These are phyloP conservation scores for Mormyrus lacerda DNA, from an alignment of 2,113 vertebrate genomes.

Conservation along the genomic window DNA sequence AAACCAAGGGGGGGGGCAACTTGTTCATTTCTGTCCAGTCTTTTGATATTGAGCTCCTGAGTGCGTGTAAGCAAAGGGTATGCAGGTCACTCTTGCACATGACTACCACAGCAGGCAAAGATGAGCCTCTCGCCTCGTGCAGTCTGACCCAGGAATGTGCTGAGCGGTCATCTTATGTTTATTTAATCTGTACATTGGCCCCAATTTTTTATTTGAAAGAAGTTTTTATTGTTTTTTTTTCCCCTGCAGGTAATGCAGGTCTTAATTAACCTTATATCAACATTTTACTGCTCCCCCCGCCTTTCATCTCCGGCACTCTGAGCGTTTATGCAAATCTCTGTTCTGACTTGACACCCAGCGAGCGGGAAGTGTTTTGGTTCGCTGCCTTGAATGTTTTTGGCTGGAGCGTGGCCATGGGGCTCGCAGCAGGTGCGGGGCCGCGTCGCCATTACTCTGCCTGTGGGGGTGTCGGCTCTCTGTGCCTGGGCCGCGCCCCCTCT, in stretches of 20 bases:
- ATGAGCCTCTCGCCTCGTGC: background rate
- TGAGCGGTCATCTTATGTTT: background rate
- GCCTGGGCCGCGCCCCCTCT: background rate
- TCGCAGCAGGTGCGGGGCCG: background rate
- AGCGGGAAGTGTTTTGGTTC: constrained; percentile 11
- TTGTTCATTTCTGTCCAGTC: background rate
- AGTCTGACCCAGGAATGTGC: background rate
- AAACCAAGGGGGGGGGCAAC: background rate
- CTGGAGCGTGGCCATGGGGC: background rate
- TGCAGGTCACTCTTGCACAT: background rate
- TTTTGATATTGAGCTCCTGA: background rate
- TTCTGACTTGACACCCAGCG: constrained; percentile 17
- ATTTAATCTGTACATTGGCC: background rate
- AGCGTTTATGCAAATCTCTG: constrained; percentile 15
- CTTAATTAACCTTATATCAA: background rate
- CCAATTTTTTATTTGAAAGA: background rate
- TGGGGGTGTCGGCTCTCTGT: background rate
- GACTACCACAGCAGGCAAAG: background rate
- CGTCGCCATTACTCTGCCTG: background rate
- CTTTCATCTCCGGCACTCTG: background rate
- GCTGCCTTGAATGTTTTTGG: background rate
- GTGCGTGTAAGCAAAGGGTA: background rate
- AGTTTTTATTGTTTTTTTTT: background rate
- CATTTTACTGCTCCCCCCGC: background rate
- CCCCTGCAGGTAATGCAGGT: background rate